Evolutionary conservation across 2,888 invertebrate genomes (phyloP).

Genomic region (Meloe dianella): DNA sequence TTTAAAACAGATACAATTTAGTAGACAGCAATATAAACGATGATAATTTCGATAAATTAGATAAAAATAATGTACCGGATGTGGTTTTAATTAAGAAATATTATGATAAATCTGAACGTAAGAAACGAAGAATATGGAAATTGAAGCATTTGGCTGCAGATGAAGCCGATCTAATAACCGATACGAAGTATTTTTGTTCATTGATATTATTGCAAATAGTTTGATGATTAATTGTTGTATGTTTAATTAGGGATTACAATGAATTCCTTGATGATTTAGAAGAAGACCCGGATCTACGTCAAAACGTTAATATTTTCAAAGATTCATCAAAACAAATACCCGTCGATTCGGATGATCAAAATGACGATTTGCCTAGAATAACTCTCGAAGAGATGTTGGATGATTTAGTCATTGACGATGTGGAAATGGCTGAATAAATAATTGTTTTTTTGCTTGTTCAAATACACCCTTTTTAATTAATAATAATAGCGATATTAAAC

Average conservation of each 20-base stretch:
- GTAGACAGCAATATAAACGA: conserved; percentile 93
- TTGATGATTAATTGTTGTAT: no score
- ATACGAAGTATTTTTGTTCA: conserved; percentile 62
- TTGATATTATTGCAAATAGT: no score
- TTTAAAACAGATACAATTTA: conserved; percentile 79
- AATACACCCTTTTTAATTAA: not conserved
- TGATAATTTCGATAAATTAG: conserved; percentile 82
- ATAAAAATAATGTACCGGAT: conserved; percentile 76
- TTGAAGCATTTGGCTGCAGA: conserved; percentile 83
- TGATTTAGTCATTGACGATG: conserved; percentile 82
- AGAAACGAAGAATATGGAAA: conserved; percentile 87
- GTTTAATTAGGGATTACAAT: conserved; percentile 77
- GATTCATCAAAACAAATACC: conserved; percentile 63
- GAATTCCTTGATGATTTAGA: conserved; percentile 98
- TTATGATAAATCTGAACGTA: conserved; percentile 75
- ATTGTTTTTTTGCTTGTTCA: not conserved
- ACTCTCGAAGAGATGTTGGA: conserved; percentile 94
- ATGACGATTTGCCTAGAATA: conserved; percentile 74
- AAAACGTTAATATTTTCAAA: conserved; percentile 92
- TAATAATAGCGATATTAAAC: not conserved
- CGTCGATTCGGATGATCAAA: conserved; percentile 65
- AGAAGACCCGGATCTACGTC: conserved; percentile 88
- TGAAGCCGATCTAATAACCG: conserved; percentile 67
- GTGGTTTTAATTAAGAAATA: conserved; percentile 94
- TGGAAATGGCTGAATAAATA: conserved; percentile 70